Evolutionary conservation across 1,140 invertebrate genomes (phyloP), one percentile per base, ranked within the genome.

Genomic region (Berghia stephanieae): DNA sequence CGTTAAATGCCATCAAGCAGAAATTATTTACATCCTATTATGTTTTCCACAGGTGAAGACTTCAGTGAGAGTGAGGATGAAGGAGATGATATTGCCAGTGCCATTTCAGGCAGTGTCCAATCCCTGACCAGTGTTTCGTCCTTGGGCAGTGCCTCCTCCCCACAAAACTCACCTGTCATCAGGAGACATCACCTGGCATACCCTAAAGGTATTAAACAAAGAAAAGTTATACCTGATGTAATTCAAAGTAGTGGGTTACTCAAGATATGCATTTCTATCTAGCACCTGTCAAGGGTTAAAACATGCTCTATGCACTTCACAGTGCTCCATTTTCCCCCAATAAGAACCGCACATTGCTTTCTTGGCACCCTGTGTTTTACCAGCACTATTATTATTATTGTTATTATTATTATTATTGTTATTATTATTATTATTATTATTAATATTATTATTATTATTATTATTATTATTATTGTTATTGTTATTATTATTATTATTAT

Each of bases 11-110:
- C 27, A 57, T 75, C 3, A 4, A 34, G 40, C 5, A 38, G 5
- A 42, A 10, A 1, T 13, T 21, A 24, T 75, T 13, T 10, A 31
- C 24, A 5, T 31, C 34, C 21, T 34, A 63, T 57, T n/a, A 21
- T 10, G n/a, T 34, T 46, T 42, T 49, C n/a, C 78, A 18, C 71
- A 82, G 90, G 86, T 82, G 91, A 91, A 76, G 92, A 95, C 72
- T 96, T 94, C 85, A 96, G 88, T 82, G 88, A 90, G 79, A 89
- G 86, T 78, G 88, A 89, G 68, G 86, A 87, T n/a, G 85, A 84
- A 10, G 71, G 76, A 4, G 85, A 88, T 40, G 94, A 69, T 94
- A 95, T 89, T 94, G 67, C 55, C 31, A 60, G 31, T 46, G 31
- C 38, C 18, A n/a, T 36, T n/a, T 24, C 55, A 24, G 66, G 71